Evolutionary conservation across 2,888 invertebrate species (phyloP).

Genomic region (Tryphoninae sp.): DNA sequence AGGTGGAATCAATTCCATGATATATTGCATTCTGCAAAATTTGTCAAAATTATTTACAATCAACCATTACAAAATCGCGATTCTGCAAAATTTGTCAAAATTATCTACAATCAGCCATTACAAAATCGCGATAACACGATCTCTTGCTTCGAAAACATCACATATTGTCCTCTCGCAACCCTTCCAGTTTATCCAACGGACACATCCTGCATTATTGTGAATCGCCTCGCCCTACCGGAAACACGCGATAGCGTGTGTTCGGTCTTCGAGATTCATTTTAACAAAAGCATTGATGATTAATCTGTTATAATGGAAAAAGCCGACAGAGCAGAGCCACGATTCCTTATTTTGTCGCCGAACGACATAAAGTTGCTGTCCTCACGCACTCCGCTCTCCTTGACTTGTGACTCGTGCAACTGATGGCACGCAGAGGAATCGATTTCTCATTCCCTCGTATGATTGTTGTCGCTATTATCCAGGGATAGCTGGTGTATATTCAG

Average conservation of each 20-base stretch:
- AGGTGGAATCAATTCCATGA: too few species aligned
- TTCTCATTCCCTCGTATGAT: constrained; percentile 51
- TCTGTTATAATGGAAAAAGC: background rate
- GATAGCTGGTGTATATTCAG: constrained; percentile 19
- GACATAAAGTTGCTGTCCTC: constrained; percentile 29
- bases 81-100: too few species aligned
- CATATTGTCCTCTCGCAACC: too few species aligned
- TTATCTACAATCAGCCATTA: too few species aligned
- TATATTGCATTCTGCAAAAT: too few species aligned
- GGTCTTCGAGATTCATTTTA: background rate
- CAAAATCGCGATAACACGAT: too few species aligned
- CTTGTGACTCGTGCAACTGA: constrained; percentile 39
- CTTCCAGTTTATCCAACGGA: too few species aligned
- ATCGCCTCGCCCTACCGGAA: too few species aligned
- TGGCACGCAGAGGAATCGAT: constrained; percentile 53
- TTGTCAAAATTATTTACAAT: too few species aligned
- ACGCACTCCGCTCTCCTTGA: constrained; percentile 42
- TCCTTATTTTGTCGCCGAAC: background rate
- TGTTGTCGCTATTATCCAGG: constrained; percentile 28
- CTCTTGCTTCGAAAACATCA: too few species aligned
- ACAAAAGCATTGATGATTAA: background rate
- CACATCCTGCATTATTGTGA: too few species aligned
- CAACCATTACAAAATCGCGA: too few species aligned
- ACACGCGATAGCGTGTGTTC: background rate
- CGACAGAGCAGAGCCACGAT: background rate